Evolutionary conservation across 1,140 invertebrate genomes (phyloP).

Genomic region (Lysiphlebus fabarum): DNA sequence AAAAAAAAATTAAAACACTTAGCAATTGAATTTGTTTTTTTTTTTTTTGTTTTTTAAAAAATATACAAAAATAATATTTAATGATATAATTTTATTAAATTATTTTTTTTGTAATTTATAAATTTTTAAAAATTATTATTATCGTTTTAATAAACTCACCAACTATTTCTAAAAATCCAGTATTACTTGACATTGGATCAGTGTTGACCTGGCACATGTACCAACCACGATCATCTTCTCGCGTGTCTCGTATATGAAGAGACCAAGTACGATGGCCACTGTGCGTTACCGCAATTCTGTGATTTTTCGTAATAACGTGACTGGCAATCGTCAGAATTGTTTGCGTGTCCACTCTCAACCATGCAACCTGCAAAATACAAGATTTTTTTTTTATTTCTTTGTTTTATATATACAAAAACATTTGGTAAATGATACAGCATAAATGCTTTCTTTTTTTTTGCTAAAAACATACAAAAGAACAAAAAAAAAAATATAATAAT

Average conservation of each 20-base stretch:
- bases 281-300: constrained; percentile 59
- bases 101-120: not conserved
- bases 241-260: constrained; percentile 55
- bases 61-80: not conserved
- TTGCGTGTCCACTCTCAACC: constrained; percentile 63
- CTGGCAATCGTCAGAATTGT: constrained; percentile 61
- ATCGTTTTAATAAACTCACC: constrained; percentile 46
- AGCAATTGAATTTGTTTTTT: not conserved
- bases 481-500: too few relatives aligned
- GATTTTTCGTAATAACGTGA: constrained; percentile 60
- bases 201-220: constrained; percentile 64
- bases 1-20: too few relatives aligned
- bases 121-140: not conserved
- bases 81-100: not conserved
- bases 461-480: too few relatives aligned
- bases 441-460: too few relatives aligned
- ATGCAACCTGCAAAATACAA: constrained; percentile 57
- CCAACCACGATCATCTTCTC: constrained; percentile 54
- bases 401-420: too few relatives aligned
- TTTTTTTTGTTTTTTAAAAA: too few relatives aligned
- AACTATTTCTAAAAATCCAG: constrained; percentile 60
- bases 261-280: constrained; percentile 59
- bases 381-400: not conserved
- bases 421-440: too few relatives aligned
- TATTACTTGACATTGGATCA: constrained; percentile 60